phyloP scores from a whole-genome alignment of 2,113 vertebrate species.

The Polypterus senegalus region DNA sequence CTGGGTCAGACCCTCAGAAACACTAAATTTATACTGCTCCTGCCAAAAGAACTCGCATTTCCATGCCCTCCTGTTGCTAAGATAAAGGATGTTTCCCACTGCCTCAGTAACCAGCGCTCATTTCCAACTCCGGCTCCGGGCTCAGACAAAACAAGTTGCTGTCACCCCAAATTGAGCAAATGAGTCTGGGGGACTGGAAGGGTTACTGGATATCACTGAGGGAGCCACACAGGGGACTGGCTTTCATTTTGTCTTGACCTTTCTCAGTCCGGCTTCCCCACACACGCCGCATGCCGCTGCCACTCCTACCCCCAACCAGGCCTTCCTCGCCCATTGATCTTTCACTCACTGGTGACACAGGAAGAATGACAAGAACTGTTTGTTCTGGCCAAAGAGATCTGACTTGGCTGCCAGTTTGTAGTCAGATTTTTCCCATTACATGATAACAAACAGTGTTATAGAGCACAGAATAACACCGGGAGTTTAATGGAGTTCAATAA shows the following conservation, averaged over 20 bases:
- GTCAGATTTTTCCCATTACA: neutral
- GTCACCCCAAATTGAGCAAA: conserved; percentile 65
- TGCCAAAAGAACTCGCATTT: conserved; percentile 53
- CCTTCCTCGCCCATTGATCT: conserved; percentile 41
- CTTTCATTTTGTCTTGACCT: conserved; percentile 68
- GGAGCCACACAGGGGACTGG: conserved; percentile 61
- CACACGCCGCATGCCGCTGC: conserved; percentile 26
- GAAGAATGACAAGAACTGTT: conserved; percentile 46
- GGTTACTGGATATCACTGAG: conserved; percentile 72
- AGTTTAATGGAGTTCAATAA: neutral
- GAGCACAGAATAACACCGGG: too few species aligned
- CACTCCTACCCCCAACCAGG: conserved; percentile 34
- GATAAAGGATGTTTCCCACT: conserved; percentile 55
- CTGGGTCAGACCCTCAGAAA: conserved; percentile 43
- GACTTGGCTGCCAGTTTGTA: conserved; percentile 28
- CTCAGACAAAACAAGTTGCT: conserved; percentile 54
- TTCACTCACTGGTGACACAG: conserved; percentile 44
- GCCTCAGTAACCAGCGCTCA: conserved; percentile 43
- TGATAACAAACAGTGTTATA: too few species aligned
- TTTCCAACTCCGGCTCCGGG: conserved; percentile 39
- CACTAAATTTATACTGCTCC: conserved; percentile 48
- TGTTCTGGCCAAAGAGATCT: conserved; percentile 54
- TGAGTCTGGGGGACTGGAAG: conserved; percentile 55
- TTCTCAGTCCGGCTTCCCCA: conserved; percentile 37
- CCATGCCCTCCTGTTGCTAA: conserved; percentile 57